Percentiles rank a stretch among this genome's conserved stretches.
phyloP scores from a whole-genome alignment of 1,140 invertebrate genomes.

The Harpegnathos saltator region DNA sequence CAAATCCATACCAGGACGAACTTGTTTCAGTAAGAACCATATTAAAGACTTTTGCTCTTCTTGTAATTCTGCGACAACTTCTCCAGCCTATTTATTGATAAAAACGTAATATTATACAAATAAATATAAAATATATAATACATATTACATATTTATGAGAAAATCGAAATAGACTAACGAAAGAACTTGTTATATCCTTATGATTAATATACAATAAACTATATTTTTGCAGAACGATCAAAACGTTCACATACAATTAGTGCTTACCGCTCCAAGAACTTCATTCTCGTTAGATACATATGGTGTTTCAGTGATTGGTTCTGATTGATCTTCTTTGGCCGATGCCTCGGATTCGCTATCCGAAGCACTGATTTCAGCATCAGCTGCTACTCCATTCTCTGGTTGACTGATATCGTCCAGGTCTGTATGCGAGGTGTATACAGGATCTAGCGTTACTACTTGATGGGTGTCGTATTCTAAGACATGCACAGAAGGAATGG shows the following conservation, averaged over 20 bases:
- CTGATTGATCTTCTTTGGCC: slow-evolving; percentile 85
- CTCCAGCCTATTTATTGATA: slow-evolving; percentile 89
- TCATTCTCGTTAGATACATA: slow-evolving; percentile 89
- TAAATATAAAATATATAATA: background rate
- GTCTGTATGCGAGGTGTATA: slow-evolving; percentile 83
- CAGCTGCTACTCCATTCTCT: slow-evolving; percentile 83
- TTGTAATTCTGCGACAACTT: slow-evolving; percentile 95
- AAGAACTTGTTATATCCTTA: background rate
- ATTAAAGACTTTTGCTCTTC: slow-evolving; percentile 98
- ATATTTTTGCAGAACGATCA: background rate
- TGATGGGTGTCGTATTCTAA: slow-evolving; percentile 80
- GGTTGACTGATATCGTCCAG: slow-evolving; percentile 85
- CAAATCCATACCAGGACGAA: slow-evolving; percentile 98
- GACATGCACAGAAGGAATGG: slow-evolving; percentile 80
- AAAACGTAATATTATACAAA: background rate
- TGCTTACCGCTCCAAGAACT: slow-evolving; percentile 89
- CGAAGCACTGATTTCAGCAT: slow-evolving; percentile 85
- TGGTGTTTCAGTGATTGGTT: slow-evolving; percentile 87
- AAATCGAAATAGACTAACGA: background rate
- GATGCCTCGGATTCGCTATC: slow-evolving; percentile 86
- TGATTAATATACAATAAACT: background rate
- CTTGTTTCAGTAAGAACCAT: slow-evolving; percentile 97
- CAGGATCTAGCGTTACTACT: slow-evolving; percentile 84
- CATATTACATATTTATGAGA: slow-evolving; percentile 5
- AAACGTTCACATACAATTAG: background rate